phyloP scores from a whole-genome alignment of 1,140 invertebrate species.

The Nixonia krombeini region DNA sequence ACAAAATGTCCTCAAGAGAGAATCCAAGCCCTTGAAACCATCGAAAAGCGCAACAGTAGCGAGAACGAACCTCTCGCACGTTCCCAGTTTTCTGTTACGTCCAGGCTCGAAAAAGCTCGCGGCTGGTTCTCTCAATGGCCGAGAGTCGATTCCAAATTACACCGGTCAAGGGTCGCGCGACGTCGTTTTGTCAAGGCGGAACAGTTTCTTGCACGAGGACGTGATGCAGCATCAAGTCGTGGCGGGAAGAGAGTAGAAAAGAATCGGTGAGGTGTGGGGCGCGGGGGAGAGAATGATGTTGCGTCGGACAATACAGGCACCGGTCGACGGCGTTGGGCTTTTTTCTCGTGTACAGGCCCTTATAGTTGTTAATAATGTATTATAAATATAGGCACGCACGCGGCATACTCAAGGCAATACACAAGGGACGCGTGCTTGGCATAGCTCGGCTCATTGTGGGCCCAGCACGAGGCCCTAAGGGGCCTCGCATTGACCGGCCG shows the following conservation, averaged over 20 bases:
- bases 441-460: conserved; percentile 66
- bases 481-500: conserved; percentile 41
- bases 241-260: conserved; percentile 11
- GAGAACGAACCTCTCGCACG: too few relatives aligned
- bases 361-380: conserved; percentile 70
- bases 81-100: too few relatives aligned
- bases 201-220: too few relatives aligned
- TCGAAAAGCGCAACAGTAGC: too few relatives aligned
- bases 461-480: conserved; percentile 62
- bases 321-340: conserved; percentile 5
- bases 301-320: conserved; percentile 32
- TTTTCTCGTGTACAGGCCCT: conserved; percentile 49
- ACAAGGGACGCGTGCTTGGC: conserved; percentile 69
- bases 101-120: too few relatives aligned
- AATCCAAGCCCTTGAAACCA: too few relatives aligned
- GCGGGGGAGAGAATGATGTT: conserved; percentile 19
- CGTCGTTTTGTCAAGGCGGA: conserved; percentile 3
- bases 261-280: too few relatives aligned
- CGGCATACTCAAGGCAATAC: conserved; percentile 61
- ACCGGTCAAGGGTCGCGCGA: too few relatives aligned
- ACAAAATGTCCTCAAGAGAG: too few relatives aligned
- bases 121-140: too few relatives aligned
- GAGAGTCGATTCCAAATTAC: too few relatives aligned
- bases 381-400: conserved; percentile 70
- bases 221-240: conserved; percentile 12